A percentile compares a stretch with the other conserved stretches of the same genome.
These are phyloP conservation scores for Cephonodes hylas DNA, from an alignment of 2,888 invertebrate genomes.

Conservation along the genomic window DNA sequence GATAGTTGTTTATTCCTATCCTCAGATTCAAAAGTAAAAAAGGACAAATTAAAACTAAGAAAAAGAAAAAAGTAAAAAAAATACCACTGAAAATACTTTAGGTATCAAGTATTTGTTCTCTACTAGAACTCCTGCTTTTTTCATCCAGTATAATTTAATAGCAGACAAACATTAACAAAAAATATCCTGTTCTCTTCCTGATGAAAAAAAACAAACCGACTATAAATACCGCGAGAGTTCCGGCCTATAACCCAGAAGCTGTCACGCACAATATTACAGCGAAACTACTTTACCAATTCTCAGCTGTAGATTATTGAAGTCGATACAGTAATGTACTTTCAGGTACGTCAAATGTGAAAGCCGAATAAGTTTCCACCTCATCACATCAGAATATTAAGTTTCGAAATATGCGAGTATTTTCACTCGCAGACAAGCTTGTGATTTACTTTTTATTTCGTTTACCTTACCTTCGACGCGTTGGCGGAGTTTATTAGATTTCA, in stretches of 20 bases:
- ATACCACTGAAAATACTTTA: too few relatives aligned
- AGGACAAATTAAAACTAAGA: too few relatives aligned
- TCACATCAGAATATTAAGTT: slow-evolving; percentile 49
- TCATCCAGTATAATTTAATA: too few relatives aligned
- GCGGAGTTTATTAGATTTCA: slow-evolving; percentile 2
- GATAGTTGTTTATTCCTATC: too few relatives aligned
- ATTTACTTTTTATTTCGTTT: not conserved
- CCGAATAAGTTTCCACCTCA: slow-evolving; percentile 58
- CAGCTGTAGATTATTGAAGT: slow-evolving; percentile 55
- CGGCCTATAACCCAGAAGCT: slow-evolving; percentile 11
- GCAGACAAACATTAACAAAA: too few relatives aligned
- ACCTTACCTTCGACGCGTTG: not conserved
- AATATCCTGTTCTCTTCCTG: too few relatives aligned
- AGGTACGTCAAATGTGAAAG: slow-evolving; percentile 56
- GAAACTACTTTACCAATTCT: slow-evolving; percentile 38
- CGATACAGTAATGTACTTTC: slow-evolving; percentile 50
- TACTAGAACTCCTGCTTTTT: too few relatives aligned
- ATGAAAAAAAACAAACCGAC: not conserved
- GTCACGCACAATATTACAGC: slow-evolving; percentile 33
- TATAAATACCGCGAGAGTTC: not conserved
- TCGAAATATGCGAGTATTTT: slow-evolving; percentile 17
- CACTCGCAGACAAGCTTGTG: slow-evolving; percentile 19
- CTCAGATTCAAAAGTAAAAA: too few relatives aligned
- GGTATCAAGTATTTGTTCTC: too few relatives aligned
- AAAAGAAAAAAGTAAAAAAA: too few relatives aligned